Evolutionary conservation across 2,113 vertebrate genomes (phyloP).

Genomic region (Balaeniceps rex): DNA sequence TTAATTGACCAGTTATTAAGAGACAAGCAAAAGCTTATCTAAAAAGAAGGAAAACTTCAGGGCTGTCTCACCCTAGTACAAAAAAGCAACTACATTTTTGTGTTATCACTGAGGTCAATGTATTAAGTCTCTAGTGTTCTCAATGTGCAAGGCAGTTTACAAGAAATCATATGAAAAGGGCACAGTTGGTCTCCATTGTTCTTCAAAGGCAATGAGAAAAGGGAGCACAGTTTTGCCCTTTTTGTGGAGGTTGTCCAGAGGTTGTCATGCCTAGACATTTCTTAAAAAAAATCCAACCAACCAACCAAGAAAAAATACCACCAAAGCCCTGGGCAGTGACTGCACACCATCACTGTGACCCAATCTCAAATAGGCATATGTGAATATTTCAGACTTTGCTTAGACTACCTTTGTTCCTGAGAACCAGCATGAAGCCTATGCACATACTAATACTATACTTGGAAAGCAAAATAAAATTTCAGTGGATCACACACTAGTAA

Average conservation of each 20-base stretch:
- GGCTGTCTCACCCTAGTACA: background rate
- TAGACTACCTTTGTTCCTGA: background rate
- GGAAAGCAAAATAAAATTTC: background rate
- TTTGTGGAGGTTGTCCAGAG: background rate
- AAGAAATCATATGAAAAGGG: background rate
- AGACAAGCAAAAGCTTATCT: background rate
- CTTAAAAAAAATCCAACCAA: background rate
- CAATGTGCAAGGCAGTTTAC: background rate
- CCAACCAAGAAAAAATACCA: background rate
- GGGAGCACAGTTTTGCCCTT: background rate
- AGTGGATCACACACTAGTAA: background rate
- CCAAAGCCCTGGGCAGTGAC: background rate
- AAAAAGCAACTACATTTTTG: background rate
- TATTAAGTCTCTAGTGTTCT: background rate
- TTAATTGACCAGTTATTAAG: background rate
- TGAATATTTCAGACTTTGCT: background rate
- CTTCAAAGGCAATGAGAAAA: background rate
- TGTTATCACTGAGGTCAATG: background rate
- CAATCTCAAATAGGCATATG: background rate
- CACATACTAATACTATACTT: background rate
- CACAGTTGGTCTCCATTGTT: background rate
- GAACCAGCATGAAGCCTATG: background rate
- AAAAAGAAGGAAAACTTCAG: background rate
- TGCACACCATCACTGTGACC: background rate
- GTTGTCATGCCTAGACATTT: background rate